A percentile compares a stretch with the other conserved stretches of the same genome.
phyloP scores from a whole-genome alignment of 1,140 invertebrate genomes.

The Oryzaephilus surinamensis region DNA sequence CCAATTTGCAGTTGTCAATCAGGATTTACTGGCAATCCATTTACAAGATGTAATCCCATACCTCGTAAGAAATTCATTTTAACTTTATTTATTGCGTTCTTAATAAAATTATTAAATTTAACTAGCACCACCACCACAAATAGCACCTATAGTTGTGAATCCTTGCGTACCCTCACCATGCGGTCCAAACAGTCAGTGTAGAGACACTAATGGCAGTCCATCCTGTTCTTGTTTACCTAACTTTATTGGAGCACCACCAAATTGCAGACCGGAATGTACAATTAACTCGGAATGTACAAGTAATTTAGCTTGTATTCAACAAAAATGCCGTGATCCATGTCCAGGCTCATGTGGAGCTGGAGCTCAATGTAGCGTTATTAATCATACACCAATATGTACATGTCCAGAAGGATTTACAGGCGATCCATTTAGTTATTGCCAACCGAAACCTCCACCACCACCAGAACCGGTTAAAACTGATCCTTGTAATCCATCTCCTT shows the following conservation, averaged over 20 bases:
- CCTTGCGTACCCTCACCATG: conserved; percentile 32
- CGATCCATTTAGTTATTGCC: conserved; percentile 62
- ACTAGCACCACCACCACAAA: conserved; percentile 3
- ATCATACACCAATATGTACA: conserved; percentile 57
- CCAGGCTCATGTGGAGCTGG: conserved; percentile 58
- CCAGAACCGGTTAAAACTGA: conserved; percentile 7
- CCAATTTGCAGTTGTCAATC: conserved; percentile 46
- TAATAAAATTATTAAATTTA: not conserved
- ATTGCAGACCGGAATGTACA: conserved; percentile 52
- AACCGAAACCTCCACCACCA: conserved; percentile 21
- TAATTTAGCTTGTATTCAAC: conserved; percentile 52
- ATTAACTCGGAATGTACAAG: conserved; percentile 59
- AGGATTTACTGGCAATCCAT: conserved; percentile 49
- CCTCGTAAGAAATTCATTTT: conserved; percentile 34
- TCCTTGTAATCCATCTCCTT: conserved; percentile 53
- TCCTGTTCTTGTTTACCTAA: conserved; percentile 47
- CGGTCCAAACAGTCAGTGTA: conserved; percentile 51
- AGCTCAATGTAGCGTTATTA: conserved; percentile 56
- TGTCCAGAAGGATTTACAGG: conserved; percentile 58
- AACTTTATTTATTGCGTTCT: not conserved
- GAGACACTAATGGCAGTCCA: conserved; percentile 42
- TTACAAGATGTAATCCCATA: conserved; percentile 42
- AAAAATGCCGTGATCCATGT: conserved; percentile 62
- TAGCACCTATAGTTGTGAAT: not conserved
- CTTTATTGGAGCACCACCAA: conserved; percentile 29